Evolutionary conservation across 2,797 vertebrate species (phyloP).

Genomic region (Clarias laeviceps): DNA sequence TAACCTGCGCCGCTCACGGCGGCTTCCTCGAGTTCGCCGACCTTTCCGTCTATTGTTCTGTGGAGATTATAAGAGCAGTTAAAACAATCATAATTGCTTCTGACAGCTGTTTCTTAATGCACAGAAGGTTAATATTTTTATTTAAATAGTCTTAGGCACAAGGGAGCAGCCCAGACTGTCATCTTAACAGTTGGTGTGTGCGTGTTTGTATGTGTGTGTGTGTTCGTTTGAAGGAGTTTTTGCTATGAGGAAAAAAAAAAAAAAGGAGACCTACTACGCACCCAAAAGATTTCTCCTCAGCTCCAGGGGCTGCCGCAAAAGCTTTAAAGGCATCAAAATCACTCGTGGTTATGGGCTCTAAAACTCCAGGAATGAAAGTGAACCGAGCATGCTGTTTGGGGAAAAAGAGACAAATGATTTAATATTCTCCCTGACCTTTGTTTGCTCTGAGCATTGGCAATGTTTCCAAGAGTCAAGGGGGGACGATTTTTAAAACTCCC

Average conservation of each 20-base stretch:
- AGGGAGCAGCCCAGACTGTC: slow-evolving; percentile 28
- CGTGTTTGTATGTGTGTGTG: slow-evolving; percentile 30
- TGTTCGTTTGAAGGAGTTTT: slow-evolving; percentile 47
- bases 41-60: not conserved
- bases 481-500: slow-evolving; percentile 59
- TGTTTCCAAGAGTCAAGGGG: slow-evolving; percentile 56
- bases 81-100: slow-evolving; percentile 18
- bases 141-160: slow-evolving; percentile 45
- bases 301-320: slow-evolving; percentile 39
- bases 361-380: slow-evolving; percentile 35
- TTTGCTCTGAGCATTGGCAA: slow-evolving; percentile 64
- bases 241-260: slow-evolving; percentile 26
- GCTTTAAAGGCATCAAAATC: slow-evolving; percentile 54
- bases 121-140: slow-evolving; percentile 52
- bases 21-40: not conserved
- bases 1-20: not conserved
- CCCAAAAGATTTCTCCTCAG: slow-evolving; percentile 46
- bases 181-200: slow-evolving; percentile 25
- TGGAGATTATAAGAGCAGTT: not conserved
- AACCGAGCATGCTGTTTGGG: slow-evolving; percentile 41
- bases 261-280: slow-evolving; percentile 19
- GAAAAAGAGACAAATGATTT: slow-evolving; percentile 61
- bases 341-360: slow-evolving; percentile 42
- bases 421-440: slow-evolving; percentile 63
- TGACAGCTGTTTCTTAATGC: slow-evolving; percentile 33